Evolutionary conservation across 2,888 invertebrate species (phyloP).

Genomic region (Tortrix viridana): DNA sequence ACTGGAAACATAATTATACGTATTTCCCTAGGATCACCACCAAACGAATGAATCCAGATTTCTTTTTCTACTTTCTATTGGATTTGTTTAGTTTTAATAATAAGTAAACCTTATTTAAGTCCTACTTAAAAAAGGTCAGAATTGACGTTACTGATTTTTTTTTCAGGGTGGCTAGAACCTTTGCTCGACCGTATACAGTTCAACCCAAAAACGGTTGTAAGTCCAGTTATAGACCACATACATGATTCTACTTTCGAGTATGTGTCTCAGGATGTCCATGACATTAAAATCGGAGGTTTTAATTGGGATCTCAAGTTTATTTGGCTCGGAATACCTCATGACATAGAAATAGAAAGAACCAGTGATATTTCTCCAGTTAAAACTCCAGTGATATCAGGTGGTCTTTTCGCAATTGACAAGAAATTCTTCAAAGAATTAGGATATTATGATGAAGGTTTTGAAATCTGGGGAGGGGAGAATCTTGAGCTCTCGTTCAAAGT

Average conservation of each 20-base stretch:
- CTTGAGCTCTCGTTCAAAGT: conserved; percentile 98
- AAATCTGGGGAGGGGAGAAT: conserved; percentile 99
- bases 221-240: conserved; percentile 96
- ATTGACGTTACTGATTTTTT: conserved; percentile 7
- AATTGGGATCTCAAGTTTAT: conserved; percentile 96
- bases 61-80: neutral
- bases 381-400: conserved; percentile 99
- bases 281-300: conserved; percentile 94
- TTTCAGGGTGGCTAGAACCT: conserved; percentile 94
- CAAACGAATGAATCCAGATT: no score
- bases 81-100: no score
- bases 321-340: conserved; percentile 97
- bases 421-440: conserved; percentile 95
- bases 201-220: conserved; percentile 91
- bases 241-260: conserved; percentile 95
- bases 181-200: conserved; percentile 91
- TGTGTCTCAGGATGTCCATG: conserved; percentile 88
- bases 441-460: conserved; percentile 98
- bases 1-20: no score
- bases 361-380: conserved; percentile 92
- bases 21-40: no score
- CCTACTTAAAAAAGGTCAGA: no score
- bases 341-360: conserved; percentile 88
- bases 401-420: conserved; percentile 96
- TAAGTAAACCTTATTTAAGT: no score